Percentiles rank a stretch among this genome's conserved stretches.
phyloP scores from a whole-genome alignment of 1,140 invertebrate genomes.

The Odontomachus brunneus region DNA sequence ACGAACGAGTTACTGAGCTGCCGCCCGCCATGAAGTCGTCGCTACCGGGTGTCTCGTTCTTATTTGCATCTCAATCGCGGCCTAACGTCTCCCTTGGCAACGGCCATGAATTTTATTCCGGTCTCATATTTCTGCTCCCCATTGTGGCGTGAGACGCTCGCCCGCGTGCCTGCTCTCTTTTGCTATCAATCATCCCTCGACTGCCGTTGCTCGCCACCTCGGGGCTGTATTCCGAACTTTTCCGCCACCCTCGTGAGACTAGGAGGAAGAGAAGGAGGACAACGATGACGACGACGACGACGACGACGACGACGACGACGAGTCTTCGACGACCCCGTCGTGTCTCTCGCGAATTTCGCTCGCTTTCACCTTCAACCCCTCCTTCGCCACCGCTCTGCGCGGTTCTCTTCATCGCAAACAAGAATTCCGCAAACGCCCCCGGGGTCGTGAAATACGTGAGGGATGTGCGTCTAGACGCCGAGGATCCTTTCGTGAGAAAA shows the following conservation, averaged over 20 bases:
- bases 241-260: background rate
- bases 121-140: constrained; percentile 65
- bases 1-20: constrained; percentile 50
- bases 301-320: constrained; percentile 50
- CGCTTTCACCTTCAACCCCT: background rate
- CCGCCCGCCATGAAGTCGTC: constrained; percentile 25
- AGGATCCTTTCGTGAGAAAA: constrained; percentile 48
- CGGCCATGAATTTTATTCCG: constrained; percentile 67
- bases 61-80: constrained; percentile 71
- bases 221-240: constrained; percentile 66
- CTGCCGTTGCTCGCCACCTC: constrained; percentile 62
- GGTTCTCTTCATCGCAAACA: constrained; percentile 33
- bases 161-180: constrained; percentile 17
- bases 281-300: constrained; percentile 48
- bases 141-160: constrained; percentile 41
- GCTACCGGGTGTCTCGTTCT: constrained; percentile 53
- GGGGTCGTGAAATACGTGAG: constrained; percentile 61
- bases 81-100: constrained; percentile 56
- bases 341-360: constrained; percentile 55
- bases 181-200: constrained; percentile 71
- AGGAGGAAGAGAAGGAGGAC: constrained; percentile 20
- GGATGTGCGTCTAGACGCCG: constrained; percentile 61
- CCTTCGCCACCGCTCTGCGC: too few species aligned
- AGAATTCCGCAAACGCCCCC: constrained; percentile 53
- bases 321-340: constrained; percentile 48